These are phyloP conservation scores for Rhagonycha lutea DNA, from an alignment of 2,888 invertebrate species.

Conservation along the genomic window DNA sequence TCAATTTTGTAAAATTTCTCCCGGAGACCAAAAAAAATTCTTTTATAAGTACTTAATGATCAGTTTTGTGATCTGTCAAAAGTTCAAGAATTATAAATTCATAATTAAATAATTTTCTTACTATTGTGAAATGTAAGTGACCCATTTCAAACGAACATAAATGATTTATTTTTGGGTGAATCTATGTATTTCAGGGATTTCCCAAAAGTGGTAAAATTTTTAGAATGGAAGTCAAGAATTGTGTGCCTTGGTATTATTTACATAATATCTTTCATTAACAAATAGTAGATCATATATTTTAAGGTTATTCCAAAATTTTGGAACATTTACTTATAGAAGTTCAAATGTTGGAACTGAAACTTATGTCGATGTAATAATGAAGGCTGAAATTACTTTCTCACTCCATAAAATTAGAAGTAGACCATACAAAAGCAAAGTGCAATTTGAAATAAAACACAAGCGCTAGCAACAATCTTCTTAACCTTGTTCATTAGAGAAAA, in stretches of 20 bases:
- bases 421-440: constrained; percentile 13
- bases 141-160: not conserved
- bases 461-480: constrained; percentile 25
- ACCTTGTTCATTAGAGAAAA: constrained; percentile 40
- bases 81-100: not conserved
- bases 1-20: too few species aligned
- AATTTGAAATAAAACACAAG: constrained; percentile 21
- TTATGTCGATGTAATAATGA: not conserved
- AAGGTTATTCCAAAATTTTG: not conserved
- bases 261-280: not conserved
- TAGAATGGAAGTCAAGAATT: not conserved
- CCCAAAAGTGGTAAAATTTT: not conserved
- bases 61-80: not conserved
- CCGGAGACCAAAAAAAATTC: too few species aligned
- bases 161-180: not conserved
- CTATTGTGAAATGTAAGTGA: not conserved
- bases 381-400: not conserved
- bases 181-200: not conserved
- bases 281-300: not conserved
- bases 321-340: not conserved
- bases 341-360: not conserved
- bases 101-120: not conserved
- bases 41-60: not conserved
- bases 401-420: constrained; percentile 11
- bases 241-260: not conserved